These are phyloP conservation scores for Euzetes globulus DNA, from an alignment of 2,888 invertebrate genomes.

Conservation along the genomic window DNA sequence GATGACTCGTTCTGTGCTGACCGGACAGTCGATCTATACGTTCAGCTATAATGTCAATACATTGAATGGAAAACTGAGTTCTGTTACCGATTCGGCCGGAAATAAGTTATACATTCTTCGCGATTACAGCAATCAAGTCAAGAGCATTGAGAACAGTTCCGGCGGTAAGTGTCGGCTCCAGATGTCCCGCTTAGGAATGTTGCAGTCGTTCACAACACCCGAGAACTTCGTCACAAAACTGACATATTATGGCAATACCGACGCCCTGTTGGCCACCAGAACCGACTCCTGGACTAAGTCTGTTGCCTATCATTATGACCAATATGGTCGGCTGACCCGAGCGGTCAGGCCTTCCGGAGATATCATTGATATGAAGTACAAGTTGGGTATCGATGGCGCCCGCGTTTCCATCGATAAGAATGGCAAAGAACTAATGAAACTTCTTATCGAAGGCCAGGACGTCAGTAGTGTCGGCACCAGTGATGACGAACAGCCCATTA, in stretches of 20 bases:
- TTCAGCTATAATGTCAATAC: slow-evolving; percentile 68
- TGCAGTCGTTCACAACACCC: slow-evolving; percentile 47
- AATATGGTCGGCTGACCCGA: slow-evolving; percentile 73
- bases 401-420: slow-evolving; percentile 48
- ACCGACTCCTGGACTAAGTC: slow-evolving; percentile 50
- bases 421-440: slow-evolving; percentile 44
- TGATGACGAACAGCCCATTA: slow-evolving; percentile 31
- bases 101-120: slow-evolving; percentile 75
- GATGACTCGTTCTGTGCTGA: slow-evolving; percentile 71
- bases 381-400: slow-evolving; percentile 45
- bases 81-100: slow-evolving; percentile 84
- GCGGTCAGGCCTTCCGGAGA: slow-evolving; percentile 87
- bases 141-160: slow-evolving; percentile 61
- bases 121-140: slow-evolving; percentile 65
- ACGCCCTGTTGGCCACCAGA: slow-evolving; percentile 47
- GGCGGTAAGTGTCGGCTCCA: slow-evolving; percentile 43
- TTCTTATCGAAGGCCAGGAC: slow-evolving; percentile 41
- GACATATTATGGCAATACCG: slow-evolving; percentile 48
- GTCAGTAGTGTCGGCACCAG: slow-evolving; percentile 34
- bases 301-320: slow-evolving; percentile 83
- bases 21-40: slow-evolving; percentile 87
- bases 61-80: slow-evolving; percentile 71
- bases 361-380: slow-evolving; percentile 44
- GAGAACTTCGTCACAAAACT: slow-evolving; percentile 47
- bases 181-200: slow-evolving; percentile 48